Base-by-base conservation (phyloP, 1,140 invertebrate genomes). In the Drosophila parabipectinata region DNA sequence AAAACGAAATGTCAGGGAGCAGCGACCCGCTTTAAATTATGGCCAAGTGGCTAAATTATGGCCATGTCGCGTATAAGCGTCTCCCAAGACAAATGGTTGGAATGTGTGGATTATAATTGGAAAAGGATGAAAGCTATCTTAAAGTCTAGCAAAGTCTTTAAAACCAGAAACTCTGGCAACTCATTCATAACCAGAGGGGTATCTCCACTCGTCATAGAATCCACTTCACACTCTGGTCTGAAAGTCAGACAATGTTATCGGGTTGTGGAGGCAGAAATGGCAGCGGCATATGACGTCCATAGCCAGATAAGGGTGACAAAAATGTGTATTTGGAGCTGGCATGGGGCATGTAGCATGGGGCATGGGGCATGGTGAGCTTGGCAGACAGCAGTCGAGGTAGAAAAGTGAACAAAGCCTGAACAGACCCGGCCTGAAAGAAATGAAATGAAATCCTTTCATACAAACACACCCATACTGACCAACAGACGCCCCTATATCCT, bases 41-140 rank as follows among this genome's bases (percentile, higher is more conserved):
- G 78, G 74, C 78, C 82, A 87, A 85, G 82, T 85, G 78, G 82
- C 82, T 85, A 85, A 85, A 85, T 85, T 85, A 85, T 85, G 82
- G 74, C 60, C 78, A 75, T 82, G 82, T 82, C 82, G 82, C 82
- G 82, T 85, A 75, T 87, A 75, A 60, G 61, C 62, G 53, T 44
- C 52, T 32, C 41, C 59, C 26, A 77, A 87, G 82, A 87, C 77
- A 84, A 84, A 84, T 84, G 81, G 73, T 73, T 74, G 64, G 63
- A 79, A 81, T 81, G 81, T 81, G 81, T 87, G 81, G 87, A 85
- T 85, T 85, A 85, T 81, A 85, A 85, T 85, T 87, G 81, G 77
- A 85, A 85, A 78, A 14, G 52, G 68, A 79, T 9, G 9, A 47
- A 10, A 14, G 44, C 26, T 26, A 26, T 6, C 26, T 26, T 26